These are phyloP conservation scores for Orius laevigatus DNA, from an alignment of 1,140 invertebrate species.

Conservation along the genomic window DNA sequence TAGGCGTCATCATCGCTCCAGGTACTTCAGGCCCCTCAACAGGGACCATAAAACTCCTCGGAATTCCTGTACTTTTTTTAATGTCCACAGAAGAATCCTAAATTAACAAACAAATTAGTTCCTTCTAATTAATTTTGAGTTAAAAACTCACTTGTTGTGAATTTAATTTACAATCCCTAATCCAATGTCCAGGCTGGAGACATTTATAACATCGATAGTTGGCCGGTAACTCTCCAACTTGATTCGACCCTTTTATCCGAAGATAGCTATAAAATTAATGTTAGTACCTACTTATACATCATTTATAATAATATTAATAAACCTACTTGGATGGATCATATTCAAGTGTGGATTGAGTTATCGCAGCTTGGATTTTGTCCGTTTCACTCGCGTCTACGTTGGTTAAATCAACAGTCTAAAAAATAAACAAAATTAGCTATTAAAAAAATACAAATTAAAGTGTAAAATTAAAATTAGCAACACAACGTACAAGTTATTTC, in stretches of 20 bases:
- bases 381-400: conserved; percentile 85
- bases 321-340: conserved; percentile 88
- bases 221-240: conserved; percentile 71
- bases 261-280: conserved; percentile 48
- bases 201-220: conserved; percentile 88
- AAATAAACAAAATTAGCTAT: neutral
- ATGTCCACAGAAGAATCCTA: conserved; percentile 53
- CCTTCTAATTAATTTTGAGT: no score
- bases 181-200: conserved; percentile 86
- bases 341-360: conserved; percentile 86
- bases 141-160: conserved; percentile 34
- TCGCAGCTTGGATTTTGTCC: conserved; percentile 94
- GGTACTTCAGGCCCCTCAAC: conserved; percentile 76
- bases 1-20: conserved; percentile 85
- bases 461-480: neutral
- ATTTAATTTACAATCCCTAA: conserved; percentile 75
- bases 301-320: neutral
- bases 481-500: neutral
- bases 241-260: conserved; percentile 69
- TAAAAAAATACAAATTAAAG: neutral
- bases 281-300: neutral
- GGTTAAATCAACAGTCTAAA: conserved; percentile 57
- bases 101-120: conserved; percentile 21
- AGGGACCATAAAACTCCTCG: conserved; percentile 86
- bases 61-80: conserved; percentile 93